Conservation (phyloP, 2,797 vertebrate species). For the Naso thynnoides region DNA sequence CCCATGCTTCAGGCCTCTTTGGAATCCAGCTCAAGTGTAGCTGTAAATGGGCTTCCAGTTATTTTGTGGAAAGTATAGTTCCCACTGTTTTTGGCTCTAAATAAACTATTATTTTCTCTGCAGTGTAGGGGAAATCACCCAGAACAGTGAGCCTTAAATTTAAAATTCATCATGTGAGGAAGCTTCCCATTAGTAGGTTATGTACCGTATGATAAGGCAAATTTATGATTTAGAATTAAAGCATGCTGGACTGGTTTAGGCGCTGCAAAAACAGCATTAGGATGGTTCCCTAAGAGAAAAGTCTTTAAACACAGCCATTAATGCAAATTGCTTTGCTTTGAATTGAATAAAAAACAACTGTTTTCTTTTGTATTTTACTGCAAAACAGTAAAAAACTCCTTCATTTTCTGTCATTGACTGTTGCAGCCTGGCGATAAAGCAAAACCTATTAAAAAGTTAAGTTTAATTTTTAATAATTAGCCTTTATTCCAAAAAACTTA, state of each 20-base stretch:
- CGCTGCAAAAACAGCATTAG: background rate
- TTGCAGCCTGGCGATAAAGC: background rate
- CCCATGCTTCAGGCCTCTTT: conserved; percentile 32
- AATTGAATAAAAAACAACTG: background rate
- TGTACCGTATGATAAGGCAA: background rate
- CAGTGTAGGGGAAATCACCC: conserved; percentile 20
- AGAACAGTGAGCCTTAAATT: conserved; percentile 35
- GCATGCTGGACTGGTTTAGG: background rate
- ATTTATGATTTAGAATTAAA: background rate
- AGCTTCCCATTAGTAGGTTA: conserved; percentile 12
- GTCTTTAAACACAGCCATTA: background rate
- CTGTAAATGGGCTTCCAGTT: conserved; percentile 57
- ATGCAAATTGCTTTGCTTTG: background rate
- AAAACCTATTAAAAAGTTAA: background rate
- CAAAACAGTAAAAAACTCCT: background rate
- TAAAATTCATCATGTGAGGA: conserved; percentile 35
- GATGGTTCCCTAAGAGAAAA: background rate
- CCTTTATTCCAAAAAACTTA: background rate
- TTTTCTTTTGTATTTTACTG: background rate
- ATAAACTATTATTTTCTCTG: conserved; percentile 45
- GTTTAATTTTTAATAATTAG: background rate
- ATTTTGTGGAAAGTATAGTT: conserved; percentile 40
- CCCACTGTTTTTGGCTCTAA: conserved; percentile 56
- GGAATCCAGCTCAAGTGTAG: conserved; percentile 57
- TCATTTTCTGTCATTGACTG: too few species aligned